Base-by-base conservation (phyloP, 2,113 vertebrate genomes). In the Sprattus sprattus region DNA sequence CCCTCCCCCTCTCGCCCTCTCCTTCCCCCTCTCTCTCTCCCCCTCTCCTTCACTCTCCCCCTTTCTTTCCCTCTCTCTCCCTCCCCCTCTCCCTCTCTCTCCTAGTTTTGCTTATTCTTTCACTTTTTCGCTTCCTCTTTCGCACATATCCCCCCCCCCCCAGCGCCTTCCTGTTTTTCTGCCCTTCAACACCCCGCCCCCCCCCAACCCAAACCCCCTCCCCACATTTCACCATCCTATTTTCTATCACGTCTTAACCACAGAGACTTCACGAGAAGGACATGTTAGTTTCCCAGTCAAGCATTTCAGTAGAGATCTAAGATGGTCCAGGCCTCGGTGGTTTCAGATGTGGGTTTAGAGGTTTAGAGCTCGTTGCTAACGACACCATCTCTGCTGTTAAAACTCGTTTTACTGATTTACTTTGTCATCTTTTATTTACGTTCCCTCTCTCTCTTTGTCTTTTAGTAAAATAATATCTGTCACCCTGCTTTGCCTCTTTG, bases 11-110 rank as follows among this genome's bases (percentile, higher is more conserved):
- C 81, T 88, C 88, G 88, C 82, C 92, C 90, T 94, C 93, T n/a
- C n/a, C 93, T 93, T 93, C 88, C 91, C 93, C 89, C 92, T 93
- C 93, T 94, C 93, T 6, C 13, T 81, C 46, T 50, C 88, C 86
- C 87, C 85, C 88, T 86, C 86, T 7, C n/a, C n/a, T n/a, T n/a
- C n/a, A 57, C 18, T 5, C 13, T 81, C 46, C 71, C 88, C 86
- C 87, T 86, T 88, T 86, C 86, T 7, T 4, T 83, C 88, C 83
- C 1, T 0, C 85, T 45, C 45, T 83, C 88, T 4, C 85, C 16
- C 80, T 52, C 81, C 57, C 80, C 82, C 49, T 84, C n/a, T 83
- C 88, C 83, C 1, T 0, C 85, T 45, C 45, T 83, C 88, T 5
- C 85, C 16, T 80, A 39, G 39, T 39, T 39, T 52, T 78, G 52